These are phyloP conservation scores for Plectropomus leopardus DNA, from an alignment of 2,113 vertebrate species.

Conservation along the genomic window DNA sequence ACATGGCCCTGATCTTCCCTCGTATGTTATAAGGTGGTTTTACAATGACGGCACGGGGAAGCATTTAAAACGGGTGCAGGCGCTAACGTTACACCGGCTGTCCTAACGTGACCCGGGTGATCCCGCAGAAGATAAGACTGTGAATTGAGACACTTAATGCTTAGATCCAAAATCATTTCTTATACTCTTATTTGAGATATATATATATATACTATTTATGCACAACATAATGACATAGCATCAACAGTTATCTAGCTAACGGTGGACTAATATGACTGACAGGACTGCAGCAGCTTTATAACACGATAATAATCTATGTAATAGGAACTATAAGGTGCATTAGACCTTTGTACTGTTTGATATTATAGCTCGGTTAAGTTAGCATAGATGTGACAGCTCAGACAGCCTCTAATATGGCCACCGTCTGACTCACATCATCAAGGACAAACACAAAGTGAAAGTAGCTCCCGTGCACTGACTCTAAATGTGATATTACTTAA, in stretches of 20 bases:
- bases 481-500: rapidly evolving
- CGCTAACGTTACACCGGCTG: not conserved
- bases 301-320: no score
- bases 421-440: not conserved
- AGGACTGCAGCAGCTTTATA: not conserved
- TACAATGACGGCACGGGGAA: no score
- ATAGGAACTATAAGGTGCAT: rapidly evolving
- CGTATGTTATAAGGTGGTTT: no score
- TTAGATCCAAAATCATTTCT: not conserved
- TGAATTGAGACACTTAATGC: not conserved
- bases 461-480: rapidly evolving
- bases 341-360: rapidly evolving
- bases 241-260: not conserved
- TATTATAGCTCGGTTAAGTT: not conserved
- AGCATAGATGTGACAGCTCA: rapidly evolving
- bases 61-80: not conserved
- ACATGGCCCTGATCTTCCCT: no score
- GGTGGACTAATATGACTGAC: no score
- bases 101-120: not conserved
- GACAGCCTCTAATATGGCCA: slow-evolving; percentile 37
- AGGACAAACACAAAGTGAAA: slow-evolving; percentile 22
- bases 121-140: not conserved
- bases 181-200: no score
- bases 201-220: not conserved
- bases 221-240: not conserved